Evolutionary conservation across 2,113 vertebrate genomes (phyloP).

Genomic region (Periophthalmus modestus): DNA sequence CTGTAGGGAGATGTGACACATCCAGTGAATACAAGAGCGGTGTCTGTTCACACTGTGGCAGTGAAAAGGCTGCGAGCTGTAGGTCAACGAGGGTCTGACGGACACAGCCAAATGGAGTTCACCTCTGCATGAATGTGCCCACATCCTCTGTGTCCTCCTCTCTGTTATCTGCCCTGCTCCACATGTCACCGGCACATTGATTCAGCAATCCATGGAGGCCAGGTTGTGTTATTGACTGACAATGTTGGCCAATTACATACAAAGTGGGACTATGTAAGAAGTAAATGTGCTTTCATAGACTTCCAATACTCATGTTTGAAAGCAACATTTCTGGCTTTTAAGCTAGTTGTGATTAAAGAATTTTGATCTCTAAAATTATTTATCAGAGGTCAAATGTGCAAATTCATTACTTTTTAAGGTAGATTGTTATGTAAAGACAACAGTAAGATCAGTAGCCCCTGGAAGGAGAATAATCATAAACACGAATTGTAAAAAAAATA

Average conservation of each 20-base stretch:
- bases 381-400: not conserved
- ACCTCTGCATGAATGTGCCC: conserved; percentile 41
- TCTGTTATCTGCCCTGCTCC: conserved; percentile 1
- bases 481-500: not conserved
- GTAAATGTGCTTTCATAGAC: not conserved
- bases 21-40: conserved; percentile 3
- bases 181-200: not conserved
- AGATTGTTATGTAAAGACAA: not conserved
- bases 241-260: conserved; percentile 3
- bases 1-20: conserved; percentile 24
- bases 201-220: conserved; percentile 1
- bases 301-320: not conserved
- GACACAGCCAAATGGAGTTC: conserved; percentile 42
- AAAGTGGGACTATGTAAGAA: not conserved
- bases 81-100: conserved; percentile 47
- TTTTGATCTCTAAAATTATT: not conserved
- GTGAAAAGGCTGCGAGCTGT: conserved; percentile 38
- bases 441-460: not conserved
- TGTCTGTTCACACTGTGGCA: conserved; percentile 13
- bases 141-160: conserved; percentile 9
- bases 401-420: not conserved
- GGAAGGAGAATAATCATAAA: not conserved
- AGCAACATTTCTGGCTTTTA: not conserved
- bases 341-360: not conserved
- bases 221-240: conserved; percentile 12